Base-by-base conservation (phyloP, 2,888 invertebrate genomes). In the Drosophila crucigera region DNA sequence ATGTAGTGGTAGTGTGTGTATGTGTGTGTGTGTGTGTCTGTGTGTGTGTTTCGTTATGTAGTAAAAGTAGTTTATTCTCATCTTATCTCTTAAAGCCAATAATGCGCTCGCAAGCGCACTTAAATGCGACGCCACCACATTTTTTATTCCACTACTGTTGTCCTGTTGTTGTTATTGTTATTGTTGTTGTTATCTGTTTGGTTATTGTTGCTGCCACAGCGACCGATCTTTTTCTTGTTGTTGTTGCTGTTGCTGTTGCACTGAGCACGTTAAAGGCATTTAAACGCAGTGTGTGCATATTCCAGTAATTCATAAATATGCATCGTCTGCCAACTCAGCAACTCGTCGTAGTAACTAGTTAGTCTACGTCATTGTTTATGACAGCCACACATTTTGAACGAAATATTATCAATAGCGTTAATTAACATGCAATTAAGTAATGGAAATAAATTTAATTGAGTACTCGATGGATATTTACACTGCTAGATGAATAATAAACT, bases 1-100 rank as follows among this genome's bases (percentile, higher is more conserved):
- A 19, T 55, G 66, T 72, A 5, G 35, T 35, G 2, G 5, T 35
- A 5, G 53, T 61, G 39, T 76, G 11, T 61, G 37, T 73, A 52
- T 30, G 16, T 63, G 37, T 54, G 28, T 22, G 19, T 47, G 22
- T 63, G 39, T 74, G 37, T 66, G 3, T 49, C 6, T 64, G 60
- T 49, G 25, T 41, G 16, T 59, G 67, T 70, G 53, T 60, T 63
- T 56, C 72, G 73, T 53, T 72, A 82, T 69, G 74, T 73, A 63
- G 73, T 73, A 89, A 84, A 89, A 87, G 91, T 91, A 89, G 91
- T 91, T 89, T 88, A 89, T 91, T 89, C 76, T 75, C 85, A 89
- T 89, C 87, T 88, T 91, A 91, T 88, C 88, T 90, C 88, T 90
- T 90, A 81, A 91, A 88, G 88, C 90, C 90, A 91, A 90, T 88